A percentile compares a stretch with the other conserved stretches of the same genome.
Conservation (phyloP, 2,888 invertebrate species). For the Papilio demoleus region DNA sequence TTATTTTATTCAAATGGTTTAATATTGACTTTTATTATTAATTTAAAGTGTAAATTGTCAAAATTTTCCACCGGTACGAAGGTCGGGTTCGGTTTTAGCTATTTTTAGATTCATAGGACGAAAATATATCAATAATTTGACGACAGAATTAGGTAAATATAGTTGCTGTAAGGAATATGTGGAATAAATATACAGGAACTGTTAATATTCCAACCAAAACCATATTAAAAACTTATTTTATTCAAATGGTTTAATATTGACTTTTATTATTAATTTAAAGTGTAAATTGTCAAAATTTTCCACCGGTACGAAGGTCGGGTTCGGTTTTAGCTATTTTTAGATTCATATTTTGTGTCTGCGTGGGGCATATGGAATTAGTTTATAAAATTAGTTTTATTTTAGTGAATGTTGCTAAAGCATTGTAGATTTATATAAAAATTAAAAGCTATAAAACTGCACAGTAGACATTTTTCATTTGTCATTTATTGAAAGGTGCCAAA, state of each 20-base stretch:
- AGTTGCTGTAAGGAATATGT: too few relatives aligned
- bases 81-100: conserved; percentile 35
- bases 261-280: neutral
- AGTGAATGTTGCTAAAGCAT: conserved; percentile 61
- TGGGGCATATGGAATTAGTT: conserved; percentile 61
- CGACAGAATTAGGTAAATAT: neutral
- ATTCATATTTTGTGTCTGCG: conserved; percentile 31
- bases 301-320: conserved; percentile 40
- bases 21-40: neutral
- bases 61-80: conserved; percentile 41
- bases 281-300: conserved; percentile 38
- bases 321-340: conserved; percentile 3
- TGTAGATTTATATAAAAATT: conserved; percentile 45
- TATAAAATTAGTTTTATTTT: conserved; percentile 53
- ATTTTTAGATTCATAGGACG: conserved; percentile 10
- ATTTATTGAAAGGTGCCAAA: conserved; percentile 40
- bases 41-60: neutral
- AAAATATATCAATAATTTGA: conserved; percentile 7
- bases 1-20: neutral
- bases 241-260: neutral
- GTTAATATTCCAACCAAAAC: neutral
- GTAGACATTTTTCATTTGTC: conserved; percentile 60
- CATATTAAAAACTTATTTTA: neutral
- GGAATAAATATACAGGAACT: neutral
- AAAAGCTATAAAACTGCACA: conserved; percentile 56